Percentiles rank a stretch among this genome's conserved stretches.
Evolutionary conservation across 2,113 vertebrate species (phyloP).

Genomic region (Poeciliopsis occidentalis): DNA sequence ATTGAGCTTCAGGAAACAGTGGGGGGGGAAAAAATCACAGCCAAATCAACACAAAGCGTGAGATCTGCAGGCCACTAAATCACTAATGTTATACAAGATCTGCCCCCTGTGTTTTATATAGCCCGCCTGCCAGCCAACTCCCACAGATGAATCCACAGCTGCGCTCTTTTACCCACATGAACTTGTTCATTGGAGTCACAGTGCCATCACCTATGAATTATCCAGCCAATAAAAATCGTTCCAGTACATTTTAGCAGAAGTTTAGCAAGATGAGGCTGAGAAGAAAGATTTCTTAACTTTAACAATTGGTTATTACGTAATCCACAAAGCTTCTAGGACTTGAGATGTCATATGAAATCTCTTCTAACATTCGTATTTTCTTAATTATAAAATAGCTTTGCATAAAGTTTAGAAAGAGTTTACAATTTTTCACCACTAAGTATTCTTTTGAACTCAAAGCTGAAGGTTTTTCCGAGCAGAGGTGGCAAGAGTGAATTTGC

Average conservation of each 20-base stretch:
- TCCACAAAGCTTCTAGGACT: slow-evolving; percentile 22
- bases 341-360: slow-evolving; percentile 36
- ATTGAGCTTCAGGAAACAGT: slow-evolving; percentile 55
- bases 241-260: background rate
- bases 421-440: slow-evolving; percentile 77
- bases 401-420: slow-evolving; percentile 55
- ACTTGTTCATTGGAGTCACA: slow-evolving; percentile 36
- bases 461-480: slow-evolving; percentile 65
- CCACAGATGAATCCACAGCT: slow-evolving; percentile 70
- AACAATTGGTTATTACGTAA: slow-evolving; percentile 17
- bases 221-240: slow-evolving; percentile 35
- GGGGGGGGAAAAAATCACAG: slow-evolving; percentile 23
- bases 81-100: slow-evolving; percentile 79
- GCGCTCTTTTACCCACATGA: slow-evolving; percentile 58
- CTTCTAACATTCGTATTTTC: slow-evolving; percentile 22
- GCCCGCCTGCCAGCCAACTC: slow-evolving; percentile 68
- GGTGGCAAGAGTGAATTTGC: slow-evolving; percentile 57
- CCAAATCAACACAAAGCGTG: slow-evolving; percentile 79
- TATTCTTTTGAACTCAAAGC: slow-evolving; percentile 54
- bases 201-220: slow-evolving; percentile 42
- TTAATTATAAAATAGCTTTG: slow-evolving; percentile 11
- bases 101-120: slow-evolving; percentile 77
- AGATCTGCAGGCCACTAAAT: slow-evolving; percentile 79
- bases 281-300: background rate
- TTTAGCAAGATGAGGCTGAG: background rate